Evolutionary conservation across 37 sponge, comb jelly and placozoan species (phyloP).

Genomic region (Petrosia ficiformis): DNA sequence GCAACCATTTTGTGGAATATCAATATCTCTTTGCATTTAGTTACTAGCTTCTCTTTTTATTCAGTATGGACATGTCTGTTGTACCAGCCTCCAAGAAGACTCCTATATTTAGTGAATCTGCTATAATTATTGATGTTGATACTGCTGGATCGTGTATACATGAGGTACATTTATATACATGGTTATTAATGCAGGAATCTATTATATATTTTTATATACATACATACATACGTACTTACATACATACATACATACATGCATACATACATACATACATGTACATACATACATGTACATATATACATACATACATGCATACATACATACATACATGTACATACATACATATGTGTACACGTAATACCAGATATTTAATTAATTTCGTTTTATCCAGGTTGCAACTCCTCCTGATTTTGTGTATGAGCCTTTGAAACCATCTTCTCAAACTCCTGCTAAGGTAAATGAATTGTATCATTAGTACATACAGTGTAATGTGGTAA

Average conservation of each 20-base stretch:
- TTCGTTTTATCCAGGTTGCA: neutral
- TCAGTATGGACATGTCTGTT: no score
- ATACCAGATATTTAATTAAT: neutral
- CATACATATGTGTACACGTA: neutral
- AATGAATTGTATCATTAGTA: no score
- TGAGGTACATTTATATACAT: constrained; percentile 37
- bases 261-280: neutral
- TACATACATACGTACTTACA: neutral
- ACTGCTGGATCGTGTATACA: constrained; percentile 64
- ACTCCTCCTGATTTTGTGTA: constrained; percentile 14
- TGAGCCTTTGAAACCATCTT: no score
- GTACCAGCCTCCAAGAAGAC: constrained; percentile 22
- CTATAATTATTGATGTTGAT: constrained; percentile 51
- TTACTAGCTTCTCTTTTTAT: no score
- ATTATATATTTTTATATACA: neutral
- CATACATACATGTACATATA: constrained; percentile 4
- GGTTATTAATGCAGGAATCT: neutral
- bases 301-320: constrained; percentile 7
- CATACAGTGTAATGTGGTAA: no score
- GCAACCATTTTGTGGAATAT: no score
- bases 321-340: neutral
- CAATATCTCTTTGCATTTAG: no score
- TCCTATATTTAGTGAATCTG: constrained; percentile 51
- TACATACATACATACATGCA: constrained; percentile 1
- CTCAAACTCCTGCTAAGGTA: no score